Conservation (phyloP, 2,797 vertebrate species). For the Notolepis coatsorum region DNA sequence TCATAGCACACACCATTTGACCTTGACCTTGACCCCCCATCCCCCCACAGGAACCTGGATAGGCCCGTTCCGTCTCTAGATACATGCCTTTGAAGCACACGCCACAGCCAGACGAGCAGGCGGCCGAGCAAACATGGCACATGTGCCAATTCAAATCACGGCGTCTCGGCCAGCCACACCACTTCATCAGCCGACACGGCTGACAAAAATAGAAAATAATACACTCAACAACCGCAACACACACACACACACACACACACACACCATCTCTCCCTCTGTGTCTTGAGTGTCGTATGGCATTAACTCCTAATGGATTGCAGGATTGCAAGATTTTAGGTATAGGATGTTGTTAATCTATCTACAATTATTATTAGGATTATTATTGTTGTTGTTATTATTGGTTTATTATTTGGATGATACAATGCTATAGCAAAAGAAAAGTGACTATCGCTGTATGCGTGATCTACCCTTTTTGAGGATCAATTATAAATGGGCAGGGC, state of each 20-base stretch:
- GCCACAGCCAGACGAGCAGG: slow-evolving; percentile 35
- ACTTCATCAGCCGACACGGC: slow-evolving; percentile 55
- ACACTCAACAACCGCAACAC: too few relatives aligned
- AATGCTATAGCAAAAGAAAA: too few relatives aligned
- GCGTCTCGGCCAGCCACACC: slow-evolving; percentile 44
- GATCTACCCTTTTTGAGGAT: too few relatives aligned
- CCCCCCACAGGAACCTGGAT: slow-evolving; percentile 45
- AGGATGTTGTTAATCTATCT: too few relatives aligned
- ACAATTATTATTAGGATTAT: too few relatives aligned
- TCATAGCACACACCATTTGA: slow-evolving; percentile 70
- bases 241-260: too few relatives aligned
- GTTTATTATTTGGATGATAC: too few relatives aligned
- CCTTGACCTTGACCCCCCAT: slow-evolving; percentile 63
- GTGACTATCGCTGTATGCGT: too few relatives aligned
- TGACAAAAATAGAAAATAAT: slow-evolving; percentile 58
- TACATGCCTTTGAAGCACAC: slow-evolving; percentile 54
- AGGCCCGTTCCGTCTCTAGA: slow-evolving; percentile 36
- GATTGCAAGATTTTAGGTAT: background rate
- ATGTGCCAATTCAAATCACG: slow-evolving; percentile 37
- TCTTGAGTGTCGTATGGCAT: too few relatives aligned
- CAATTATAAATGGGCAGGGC: too few relatives aligned
- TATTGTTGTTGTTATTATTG: too few relatives aligned
- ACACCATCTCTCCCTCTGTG: too few relatives aligned
- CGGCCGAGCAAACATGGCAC: slow-evolving; percentile 17
- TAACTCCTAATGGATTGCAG: slow-evolving; percentile 22